Base-by-base conservation (phyloP, 1,140 invertebrate species). In the Trichomalopsis sarcophagae region DNA sequence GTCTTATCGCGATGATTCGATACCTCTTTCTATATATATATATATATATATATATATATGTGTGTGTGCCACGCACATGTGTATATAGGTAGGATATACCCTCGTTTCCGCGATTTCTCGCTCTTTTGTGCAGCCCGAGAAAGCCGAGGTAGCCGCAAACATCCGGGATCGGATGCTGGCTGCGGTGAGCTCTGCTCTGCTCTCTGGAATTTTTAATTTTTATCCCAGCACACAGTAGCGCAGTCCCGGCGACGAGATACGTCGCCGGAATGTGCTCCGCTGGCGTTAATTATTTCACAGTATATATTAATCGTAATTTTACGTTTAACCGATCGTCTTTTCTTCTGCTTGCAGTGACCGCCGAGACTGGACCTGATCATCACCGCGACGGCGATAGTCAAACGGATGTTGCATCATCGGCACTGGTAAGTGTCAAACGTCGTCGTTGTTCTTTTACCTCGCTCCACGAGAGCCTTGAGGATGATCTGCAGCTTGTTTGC, bases 391-490 rank as follows among this genome's bases (percentile, higher is more conserved):
- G 84, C 85, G 92, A 91, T 81, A 86, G 82, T 6, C 87, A 90
- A 87, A 89, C 88, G 11, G 91, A 91, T 88, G 88, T 89, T 84
- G 89, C 88, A 86, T 89, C 89, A 84, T 91, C 90, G 36, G 87
- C 88, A 87, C 89, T 89, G 89, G 90, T 90, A 84, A 90, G 88
- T 90, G 86, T 85, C 83, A 66, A n/a, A n/a, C n/a, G 6, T 36
- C 17, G 23, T 83, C 13, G 4, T 68, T n/a, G n/a, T 68, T 33
- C 27, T 17, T n/a, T 68, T 68, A 14, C 21, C 11, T 30, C 69
- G 27, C 27, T 73, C 69, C 21, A 33, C 27, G 55, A 21, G 55
- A 21, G 55, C 55, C 17, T 62, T 55, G 55, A 62, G 14, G 55
- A 62, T 7, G 55, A 62, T 21, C 14, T 17, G 17, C 55, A 27